Evolutionary conservation across 2,113 vertebrate genomes (phyloP), one percentile per base, ranked within the genome.

Genomic region (Pseudopipra pipra): DNA sequence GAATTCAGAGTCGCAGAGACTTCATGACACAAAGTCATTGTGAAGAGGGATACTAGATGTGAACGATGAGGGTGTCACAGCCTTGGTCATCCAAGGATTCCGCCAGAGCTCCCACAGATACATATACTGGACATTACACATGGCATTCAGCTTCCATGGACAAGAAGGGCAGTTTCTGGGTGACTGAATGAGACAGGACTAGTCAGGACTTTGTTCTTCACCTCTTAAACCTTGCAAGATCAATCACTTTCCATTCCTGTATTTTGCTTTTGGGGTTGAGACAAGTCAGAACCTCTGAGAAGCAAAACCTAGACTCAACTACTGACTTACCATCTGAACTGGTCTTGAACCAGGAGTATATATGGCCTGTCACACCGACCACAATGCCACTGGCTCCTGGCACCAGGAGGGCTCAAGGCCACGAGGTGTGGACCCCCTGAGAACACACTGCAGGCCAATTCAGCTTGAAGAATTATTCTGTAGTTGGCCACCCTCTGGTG

Each of bases 341-440:
- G 41, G 44, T 35, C 37, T 19, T 20, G 24, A 31, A 71, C 8
- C 31, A 67, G 39, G 7, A 73, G 21, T 21, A 21, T 12, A 44
- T 11, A 33, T 1, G 23, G 33, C 31, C 63, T n/a, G 30, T 72
- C 51, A 47, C 46, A 72, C 11, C 51, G 35, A 47, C 31, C 39
- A 43, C 35, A 37, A 14, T 12, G 16, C 23, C 51, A 47, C 39
- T 12, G 6, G 20, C 30, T 33, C 35, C 51, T 43, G 24, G 33
- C 43, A 83, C 9, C 14, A 7, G 19, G 5, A 37, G 2, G 7
- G 8, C 41, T 41, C 3, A 4, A 54, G 44, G 43, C 33, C 70
- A 51, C 1, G 3, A 9, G 7, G 6, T 27, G 2, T 3, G 3
- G 33, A 62, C 21, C 68, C 13, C 30, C 41, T 41, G 21, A 25